Evolutionary conservation across 1,140 invertebrate species (phyloP).

Genomic region (Drusus annulatus): DNA sequence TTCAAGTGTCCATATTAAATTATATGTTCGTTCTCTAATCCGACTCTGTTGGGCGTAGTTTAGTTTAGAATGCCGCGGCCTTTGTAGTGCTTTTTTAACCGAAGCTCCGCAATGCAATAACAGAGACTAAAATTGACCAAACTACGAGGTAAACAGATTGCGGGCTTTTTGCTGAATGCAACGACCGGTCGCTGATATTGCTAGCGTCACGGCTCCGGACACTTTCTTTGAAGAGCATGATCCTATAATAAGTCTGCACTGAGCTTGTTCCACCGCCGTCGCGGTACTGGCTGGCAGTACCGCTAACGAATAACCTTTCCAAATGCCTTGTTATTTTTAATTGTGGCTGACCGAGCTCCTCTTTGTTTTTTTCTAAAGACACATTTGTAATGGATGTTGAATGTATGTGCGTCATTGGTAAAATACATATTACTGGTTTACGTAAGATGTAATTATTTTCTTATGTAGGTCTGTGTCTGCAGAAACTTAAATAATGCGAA

Average conservation of each 20-base stretch:
- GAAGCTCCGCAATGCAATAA: slow-evolving; percentile 15
- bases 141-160: slow-evolving; percentile 27
- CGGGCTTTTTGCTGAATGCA: slow-evolving; percentile 27
- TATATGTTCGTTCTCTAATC: no score
- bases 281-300: neutral
- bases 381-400: no score
- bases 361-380: neutral
- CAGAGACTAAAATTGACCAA: slow-evolving; percentile 19
- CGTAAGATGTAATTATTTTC: no score
- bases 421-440: no score
- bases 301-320: neutral
- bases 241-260: slow-evolving; percentile 26
- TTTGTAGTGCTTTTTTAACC: neutral
- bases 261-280: neutral
- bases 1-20: no score
- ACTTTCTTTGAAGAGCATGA: slow-evolving; percentile 47
- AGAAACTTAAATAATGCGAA: no score
- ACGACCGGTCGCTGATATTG: slow-evolving; percentile 8
- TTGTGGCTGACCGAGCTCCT: neutral
- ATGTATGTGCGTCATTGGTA: no score
- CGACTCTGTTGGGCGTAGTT: no score
- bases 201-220: slow-evolving; percentile 22
- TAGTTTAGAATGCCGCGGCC: slow-evolving; percentile 4
- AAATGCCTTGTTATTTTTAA: neutral
- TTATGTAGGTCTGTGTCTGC: no score